Evolutionary conservation across 2,888 invertebrate genomes (phyloP).

Genomic region (Drosophila picticornis): DNA sequence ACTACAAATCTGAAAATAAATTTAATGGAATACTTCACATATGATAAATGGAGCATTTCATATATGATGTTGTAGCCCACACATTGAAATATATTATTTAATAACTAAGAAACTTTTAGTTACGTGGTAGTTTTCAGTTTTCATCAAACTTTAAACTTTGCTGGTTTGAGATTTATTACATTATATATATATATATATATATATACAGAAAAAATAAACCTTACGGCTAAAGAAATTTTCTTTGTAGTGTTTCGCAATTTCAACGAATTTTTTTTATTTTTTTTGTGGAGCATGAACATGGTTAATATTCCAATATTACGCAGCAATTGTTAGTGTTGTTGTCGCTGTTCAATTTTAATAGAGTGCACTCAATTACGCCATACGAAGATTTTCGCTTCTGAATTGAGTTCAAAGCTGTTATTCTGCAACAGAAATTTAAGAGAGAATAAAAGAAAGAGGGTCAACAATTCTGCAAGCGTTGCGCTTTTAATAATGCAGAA

Average conservation of each 20-base stretch:
- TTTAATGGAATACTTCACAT: neutral
- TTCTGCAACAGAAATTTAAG: conserved; percentile 30
- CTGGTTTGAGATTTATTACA: neutral
- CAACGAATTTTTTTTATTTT: neutral
- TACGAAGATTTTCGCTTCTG: conserved; percentile 50
- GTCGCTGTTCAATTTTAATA: conserved; percentile 53
- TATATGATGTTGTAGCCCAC: neutral
- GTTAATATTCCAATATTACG: conserved; percentile 6
- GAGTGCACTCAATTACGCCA: conserved; percentile 66
- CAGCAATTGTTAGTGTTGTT: neutral
- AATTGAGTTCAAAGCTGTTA: conserved; percentile 63
- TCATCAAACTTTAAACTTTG: neutral
- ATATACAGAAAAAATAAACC: neutral
- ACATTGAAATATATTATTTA: neutral
- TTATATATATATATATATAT: neutral
- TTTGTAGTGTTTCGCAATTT: neutral
- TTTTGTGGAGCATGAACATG: neutral
- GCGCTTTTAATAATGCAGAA: conserved; percentile 53
- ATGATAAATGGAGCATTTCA: neutral
- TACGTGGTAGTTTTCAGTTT: neutral
- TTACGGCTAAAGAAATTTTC: neutral
- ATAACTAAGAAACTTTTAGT: neutral
- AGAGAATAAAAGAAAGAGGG: conserved; percentile 34
- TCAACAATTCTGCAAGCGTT: conserved; percentile 52
- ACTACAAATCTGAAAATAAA: neutral